These are phyloP conservation scores for Pseudomyrmex cubaensis DNA, from an alignment of 1,140 invertebrate genomes.

Conservation along the genomic window DNA sequence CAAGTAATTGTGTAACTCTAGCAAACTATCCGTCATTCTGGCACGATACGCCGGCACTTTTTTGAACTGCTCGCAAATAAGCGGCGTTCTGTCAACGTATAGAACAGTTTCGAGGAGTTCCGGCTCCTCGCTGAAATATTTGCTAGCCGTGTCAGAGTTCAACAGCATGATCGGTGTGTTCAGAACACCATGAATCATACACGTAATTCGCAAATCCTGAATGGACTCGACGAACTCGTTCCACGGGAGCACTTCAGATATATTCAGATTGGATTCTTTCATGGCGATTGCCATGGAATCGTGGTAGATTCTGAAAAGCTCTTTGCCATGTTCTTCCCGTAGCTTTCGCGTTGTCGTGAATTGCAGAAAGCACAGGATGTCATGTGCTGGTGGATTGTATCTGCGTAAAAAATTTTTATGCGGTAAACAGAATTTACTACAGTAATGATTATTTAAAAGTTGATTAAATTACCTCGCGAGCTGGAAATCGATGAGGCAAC, in stretches of 20 bases:
- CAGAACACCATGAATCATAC: constrained; percentile 71
- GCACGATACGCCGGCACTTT: constrained; percentile 64
- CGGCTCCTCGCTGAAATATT: constrained; percentile 71
- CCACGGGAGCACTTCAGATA: constrained; percentile 69
- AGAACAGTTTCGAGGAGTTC: constrained; percentile 69
- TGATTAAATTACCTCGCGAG: constrained; percentile 83
- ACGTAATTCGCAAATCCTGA: constrained; percentile 70
- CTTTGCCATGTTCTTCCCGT: constrained; percentile 61
- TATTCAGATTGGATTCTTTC: constrained; percentile 62
- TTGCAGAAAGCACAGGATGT: constrained; percentile 82
- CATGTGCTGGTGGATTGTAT: constrained; percentile 86
- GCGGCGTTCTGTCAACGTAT: constrained; percentile 74
- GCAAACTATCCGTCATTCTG: constrained; percentile 70
- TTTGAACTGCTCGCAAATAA: constrained; percentile 70
- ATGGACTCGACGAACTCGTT: constrained; percentile 72
- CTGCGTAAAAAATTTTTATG: constrained; percentile 60
- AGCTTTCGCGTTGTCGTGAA: constrained; percentile 75
- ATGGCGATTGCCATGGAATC: constrained; percentile 61
- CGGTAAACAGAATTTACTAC: too few species aligned
- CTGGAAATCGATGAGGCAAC: constrained; percentile 88
- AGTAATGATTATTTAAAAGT: too few species aligned
- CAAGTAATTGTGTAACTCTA: constrained; percentile 72
- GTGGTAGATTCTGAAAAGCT: constrained; percentile 74
- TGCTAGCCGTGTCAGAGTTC: constrained; percentile 66
- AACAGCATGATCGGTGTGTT: constrained; percentile 77